Base-by-base conservation (phyloP, 2,888 invertebrate genomes). In the Drosophila mayaguana region DNA sequence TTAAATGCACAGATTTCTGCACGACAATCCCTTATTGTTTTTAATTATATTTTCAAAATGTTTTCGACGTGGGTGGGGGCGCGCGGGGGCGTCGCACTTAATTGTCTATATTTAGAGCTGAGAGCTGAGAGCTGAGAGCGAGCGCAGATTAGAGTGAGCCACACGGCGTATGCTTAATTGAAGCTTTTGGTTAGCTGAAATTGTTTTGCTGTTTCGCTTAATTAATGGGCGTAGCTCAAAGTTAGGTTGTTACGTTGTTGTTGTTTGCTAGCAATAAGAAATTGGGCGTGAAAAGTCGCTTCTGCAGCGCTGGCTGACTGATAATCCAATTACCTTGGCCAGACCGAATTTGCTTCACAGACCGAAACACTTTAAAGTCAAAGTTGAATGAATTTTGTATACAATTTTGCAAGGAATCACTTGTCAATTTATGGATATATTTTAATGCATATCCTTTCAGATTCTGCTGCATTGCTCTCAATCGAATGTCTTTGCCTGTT, bases 1-100 rank as follows among this genome's bases (percentile, higher is more conserved):
- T 84, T 88, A 88, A 88, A 81, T 82, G 77, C 74, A 72, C 75
- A 78, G 87, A 87, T 45, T 87, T 78, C 71, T 69, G 61, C 71
- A 68, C 32, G 28, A 43, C 9, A 32, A 43, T 34, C 34, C 22
- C 65, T 61, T 72, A 77, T 76, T 79, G 82, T 76, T 87, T 87
- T 87, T 84, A 79, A 87, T 87, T 84, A 75, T 72, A 56, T 75
- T 70, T 55, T 38, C 18, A 42, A 28, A 63, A 63, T 59, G 51
- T 69, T 65, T 60, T n/a, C n/a, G n/a, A n/a, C n/a, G n/a, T n/a
- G n/a, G n/a, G n/a, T n/a, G 48, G 5, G 6, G 36, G 14, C 1
- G 5, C 16, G 2, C 3, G 22, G 36, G 84, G 82, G 84, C 84
- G 74, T 68, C 73, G 57, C 85, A 14, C 12, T 50, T 50, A 50